These are phyloP conservation scores for Synchiropus splendidus DNA, from an alignment of 2,113 vertebrate genomes.

Conservation along the genomic window DNA sequence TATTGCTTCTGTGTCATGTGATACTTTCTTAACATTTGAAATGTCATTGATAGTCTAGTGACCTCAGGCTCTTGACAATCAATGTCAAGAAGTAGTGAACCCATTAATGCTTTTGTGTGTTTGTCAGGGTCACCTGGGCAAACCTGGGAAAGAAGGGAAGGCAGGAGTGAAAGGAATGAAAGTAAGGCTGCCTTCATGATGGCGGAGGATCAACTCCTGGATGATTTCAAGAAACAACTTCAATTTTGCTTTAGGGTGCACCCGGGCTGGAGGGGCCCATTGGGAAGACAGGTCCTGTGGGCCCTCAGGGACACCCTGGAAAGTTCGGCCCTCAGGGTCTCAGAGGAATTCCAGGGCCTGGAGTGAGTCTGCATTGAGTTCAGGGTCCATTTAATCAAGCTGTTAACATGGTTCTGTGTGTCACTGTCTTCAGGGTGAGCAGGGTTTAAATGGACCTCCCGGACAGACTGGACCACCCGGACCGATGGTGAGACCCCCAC, in stretches of 20 bases:
- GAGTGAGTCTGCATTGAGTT: constrained; percentile 66
- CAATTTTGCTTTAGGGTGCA: constrained; percentile 69
- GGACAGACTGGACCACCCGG: constrained; percentile 90
- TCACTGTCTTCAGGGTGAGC: constrained; percentile 77
- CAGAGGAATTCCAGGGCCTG: constrained; percentile 87
- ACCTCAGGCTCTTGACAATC: too few relatives aligned
- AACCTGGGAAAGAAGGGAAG: constrained; percentile 82
- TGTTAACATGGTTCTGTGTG: constrained; percentile 1
- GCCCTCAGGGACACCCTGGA: constrained; percentile 83
- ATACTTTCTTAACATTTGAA: too few relatives aligned
- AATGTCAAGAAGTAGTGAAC: too few relatives aligned
- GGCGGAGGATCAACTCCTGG: too few relatives aligned
- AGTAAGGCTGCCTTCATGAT: constrained; percentile 55
- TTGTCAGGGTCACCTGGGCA: constrained; percentile 83
- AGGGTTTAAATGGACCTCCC: constrained; percentile 85
- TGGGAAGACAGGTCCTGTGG: constrained; percentile 88
- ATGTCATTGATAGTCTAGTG: too few relatives aligned
- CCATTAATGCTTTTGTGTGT: neutral
- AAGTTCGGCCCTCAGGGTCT: constrained; percentile 84
- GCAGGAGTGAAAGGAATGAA: constrained; percentile 87
- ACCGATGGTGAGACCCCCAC: constrained; percentile 78
- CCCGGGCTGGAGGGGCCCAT: constrained; percentile 81
- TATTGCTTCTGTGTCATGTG: too few relatives aligned
- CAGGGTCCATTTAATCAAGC: neutral
- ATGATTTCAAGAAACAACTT: neutral